Conservation (phyloP, 2,888 invertebrate genomes). For the Spilarctia lutea region DNA sequence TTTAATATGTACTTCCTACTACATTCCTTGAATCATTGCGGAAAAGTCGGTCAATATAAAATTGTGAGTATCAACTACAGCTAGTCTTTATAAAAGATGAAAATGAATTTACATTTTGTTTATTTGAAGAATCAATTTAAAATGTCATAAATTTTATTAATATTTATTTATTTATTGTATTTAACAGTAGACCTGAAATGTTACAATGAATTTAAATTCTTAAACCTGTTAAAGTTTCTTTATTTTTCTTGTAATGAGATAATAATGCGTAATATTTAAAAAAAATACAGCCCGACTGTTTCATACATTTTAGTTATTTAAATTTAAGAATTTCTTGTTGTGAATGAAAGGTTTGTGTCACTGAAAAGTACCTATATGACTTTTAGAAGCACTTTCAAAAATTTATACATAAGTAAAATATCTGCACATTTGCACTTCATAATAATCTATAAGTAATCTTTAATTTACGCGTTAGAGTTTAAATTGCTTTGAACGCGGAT, state of each 20-base stretch:
- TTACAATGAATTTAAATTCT: not conserved
- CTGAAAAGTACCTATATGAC: not conserved
- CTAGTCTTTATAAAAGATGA: not conserved
- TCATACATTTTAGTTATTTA: not conserved
- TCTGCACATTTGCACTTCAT: not conserved
- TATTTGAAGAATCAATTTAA: not conserved
- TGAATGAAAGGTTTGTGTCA: not conserved
- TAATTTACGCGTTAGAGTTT: not conserved
- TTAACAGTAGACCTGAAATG: not conserved
- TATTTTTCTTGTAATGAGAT: too few relatives aligned
- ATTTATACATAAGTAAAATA: not conserved
- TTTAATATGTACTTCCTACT: conserved; percentile 16
- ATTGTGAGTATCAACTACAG: not conserved
- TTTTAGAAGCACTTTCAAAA: not conserved
- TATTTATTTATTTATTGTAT: conserved; percentile 2
- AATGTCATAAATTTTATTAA: not conserved
- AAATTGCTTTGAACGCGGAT: not conserved
- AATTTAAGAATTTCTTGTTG: not conserved
- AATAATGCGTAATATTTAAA: not conserved
- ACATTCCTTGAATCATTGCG: not conserved
- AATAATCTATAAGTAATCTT: not conserved
- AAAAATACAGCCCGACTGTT: not conserved
- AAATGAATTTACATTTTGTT: not conserved
- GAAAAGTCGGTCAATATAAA: not conserved
- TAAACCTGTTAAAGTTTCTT: not conserved